These are phyloP conservation scores for Orchestes rusci DNA, from an alignment of 2,888 invertebrate genomes.

Conservation along the genomic window DNA sequence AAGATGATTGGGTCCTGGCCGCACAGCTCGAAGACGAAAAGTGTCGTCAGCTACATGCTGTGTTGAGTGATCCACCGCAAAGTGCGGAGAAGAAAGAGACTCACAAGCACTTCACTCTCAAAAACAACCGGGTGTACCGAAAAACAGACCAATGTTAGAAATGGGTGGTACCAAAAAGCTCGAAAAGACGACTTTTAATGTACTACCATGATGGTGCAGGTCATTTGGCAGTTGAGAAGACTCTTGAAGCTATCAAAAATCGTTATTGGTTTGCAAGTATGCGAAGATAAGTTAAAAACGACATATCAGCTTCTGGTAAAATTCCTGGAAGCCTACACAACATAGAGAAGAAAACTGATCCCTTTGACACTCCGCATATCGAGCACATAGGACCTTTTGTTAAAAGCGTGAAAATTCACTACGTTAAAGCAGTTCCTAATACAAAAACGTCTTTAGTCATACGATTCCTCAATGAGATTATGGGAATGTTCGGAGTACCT, in stretches of 20 bases:
- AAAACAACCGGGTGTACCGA: slow-evolving; percentile 21
- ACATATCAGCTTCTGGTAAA: slow-evolving; percentile 26
- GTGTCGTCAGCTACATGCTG: not conserved
- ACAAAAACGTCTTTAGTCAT: slow-evolving; percentile 18
- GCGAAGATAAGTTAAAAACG: slow-evolving; percentile 27
- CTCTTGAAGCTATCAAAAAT: slow-evolving; percentile 24
- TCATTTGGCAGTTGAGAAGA: slow-evolving; percentile 31
- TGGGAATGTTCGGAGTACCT: slow-evolving; percentile 22
- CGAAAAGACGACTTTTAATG: slow-evolving; percentile 5
- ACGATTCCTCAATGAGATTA: slow-evolving; percentile 5
- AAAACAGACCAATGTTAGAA: slow-evolving; percentile 14
- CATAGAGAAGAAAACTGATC: slow-evolving; percentile 21
- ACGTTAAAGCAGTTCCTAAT: slow-evolving; percentile 18
- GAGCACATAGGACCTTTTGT: slow-evolving; percentile 24
- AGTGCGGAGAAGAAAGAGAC: slow-evolving; percentile 2
- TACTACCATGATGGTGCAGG: slow-evolving; percentile 30
- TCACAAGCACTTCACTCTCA: slow-evolving; percentile 20
- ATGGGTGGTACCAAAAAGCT: slow-evolving; percentile 22
- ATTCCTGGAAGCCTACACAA: slow-evolving; percentile 15
- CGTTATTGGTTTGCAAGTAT: slow-evolving; percentile 30
- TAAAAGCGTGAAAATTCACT: slow-evolving; percentile 26
- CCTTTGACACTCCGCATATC: slow-evolving; percentile 31
- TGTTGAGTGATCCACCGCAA: slow-evolving; percentile 9
- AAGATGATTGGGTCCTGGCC: slow-evolving; percentile 10
- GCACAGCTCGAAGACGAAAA: slow-evolving; percentile 6